Evolutionary conservation across 2,797 vertebrate species (phyloP).

Genomic region (Clarias platycephalus): DNA sequence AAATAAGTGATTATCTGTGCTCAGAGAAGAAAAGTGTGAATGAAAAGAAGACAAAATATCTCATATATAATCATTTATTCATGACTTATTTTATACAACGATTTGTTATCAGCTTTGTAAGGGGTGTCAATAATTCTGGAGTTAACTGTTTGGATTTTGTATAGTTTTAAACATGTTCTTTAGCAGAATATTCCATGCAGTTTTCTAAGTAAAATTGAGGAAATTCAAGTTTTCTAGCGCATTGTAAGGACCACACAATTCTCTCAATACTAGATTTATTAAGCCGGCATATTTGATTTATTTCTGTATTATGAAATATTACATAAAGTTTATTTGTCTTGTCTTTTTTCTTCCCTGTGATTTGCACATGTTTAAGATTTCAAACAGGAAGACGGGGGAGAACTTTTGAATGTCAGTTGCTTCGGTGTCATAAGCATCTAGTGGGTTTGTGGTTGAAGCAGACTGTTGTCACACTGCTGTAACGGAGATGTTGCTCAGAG

Average conservation of each 20-base stretch:
- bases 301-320: background rate
- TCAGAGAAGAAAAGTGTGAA: background rate
- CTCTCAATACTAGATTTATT: background rate
- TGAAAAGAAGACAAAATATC: too few relatives aligned
- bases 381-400: background rate
- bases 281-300: background rate
- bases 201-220: background rate
- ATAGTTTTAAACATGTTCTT: background rate
- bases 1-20: background rate
- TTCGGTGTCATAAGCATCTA: background rate
- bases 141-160: background rate
- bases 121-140: background rate
- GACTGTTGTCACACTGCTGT: slow-evolving; percentile 2
- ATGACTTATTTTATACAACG: background rate
- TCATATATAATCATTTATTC: background rate
- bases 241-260: background rate
- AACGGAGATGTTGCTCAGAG: background rate
- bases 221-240: background rate
- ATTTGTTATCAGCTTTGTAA: background rate
- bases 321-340: background rate
- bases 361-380: background rate
- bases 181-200: background rate
- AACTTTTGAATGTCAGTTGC: background rate
- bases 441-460: background rate
- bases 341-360: background rate